Evolutionary conservation across 2,888 invertebrate species (phyloP).

Genomic region (Invenusta paracnida): DNA sequence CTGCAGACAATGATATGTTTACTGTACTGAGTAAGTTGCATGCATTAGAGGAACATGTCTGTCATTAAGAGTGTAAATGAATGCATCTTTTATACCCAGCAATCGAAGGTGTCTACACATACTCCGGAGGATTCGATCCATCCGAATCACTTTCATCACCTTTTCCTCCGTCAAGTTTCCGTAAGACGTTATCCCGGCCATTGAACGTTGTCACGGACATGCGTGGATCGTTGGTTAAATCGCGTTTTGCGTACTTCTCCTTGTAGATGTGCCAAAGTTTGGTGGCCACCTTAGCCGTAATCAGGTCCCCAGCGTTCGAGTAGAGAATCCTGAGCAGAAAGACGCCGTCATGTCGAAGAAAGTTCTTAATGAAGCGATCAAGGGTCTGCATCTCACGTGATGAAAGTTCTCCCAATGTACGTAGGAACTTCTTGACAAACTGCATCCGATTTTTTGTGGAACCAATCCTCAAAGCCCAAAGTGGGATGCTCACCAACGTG

Average conservation of each 20-base stretch:
- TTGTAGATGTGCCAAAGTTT: constrained; percentile 34
- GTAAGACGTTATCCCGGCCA: no score
- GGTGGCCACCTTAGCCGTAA: neutral
- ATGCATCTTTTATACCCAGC: no score
- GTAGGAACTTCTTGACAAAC: constrained; percentile 35
- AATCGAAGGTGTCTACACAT: no score
- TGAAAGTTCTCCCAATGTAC: neutral
- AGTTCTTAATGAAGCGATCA: constrained; percentile 33
- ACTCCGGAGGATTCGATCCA: no score
- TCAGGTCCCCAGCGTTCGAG: constrained; percentile 32
- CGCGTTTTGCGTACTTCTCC: constrained; percentile 27
- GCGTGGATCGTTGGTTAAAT: constrained; percentile 3
- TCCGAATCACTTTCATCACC: no score
- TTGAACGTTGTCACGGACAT: no score
- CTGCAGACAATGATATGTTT: no score
- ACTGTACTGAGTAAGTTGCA: no score
- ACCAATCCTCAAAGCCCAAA: constrained; percentile 37
- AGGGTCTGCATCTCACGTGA: neutral
- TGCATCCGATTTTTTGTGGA: neutral
- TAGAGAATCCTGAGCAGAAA: constrained; percentile 31
- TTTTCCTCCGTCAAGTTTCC: no score
- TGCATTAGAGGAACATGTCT: no score
- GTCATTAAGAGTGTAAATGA: no score
- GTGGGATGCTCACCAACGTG: constrained; percentile 38
- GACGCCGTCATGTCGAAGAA: constrained; percentile 38